Evolutionary conservation across 2,888 invertebrate species (phyloP).

Genomic region (Stictocephala bisonia): DNA sequence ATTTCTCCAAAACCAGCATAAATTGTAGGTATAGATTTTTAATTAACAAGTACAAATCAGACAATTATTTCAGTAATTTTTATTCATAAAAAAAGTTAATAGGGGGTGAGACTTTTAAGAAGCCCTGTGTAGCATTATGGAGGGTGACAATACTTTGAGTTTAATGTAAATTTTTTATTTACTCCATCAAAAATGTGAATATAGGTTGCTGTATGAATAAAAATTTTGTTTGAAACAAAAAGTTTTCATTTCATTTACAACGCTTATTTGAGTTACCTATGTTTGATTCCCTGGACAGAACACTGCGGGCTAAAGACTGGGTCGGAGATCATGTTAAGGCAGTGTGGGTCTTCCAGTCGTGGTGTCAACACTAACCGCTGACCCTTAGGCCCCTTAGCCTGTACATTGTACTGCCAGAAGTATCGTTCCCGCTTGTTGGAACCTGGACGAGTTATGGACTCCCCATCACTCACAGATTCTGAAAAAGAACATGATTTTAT

Average conservation of each 20-base stretch:
- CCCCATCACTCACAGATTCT: constrained; percentile 63
- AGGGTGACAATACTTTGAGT: no score
- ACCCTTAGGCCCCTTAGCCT: constrained; percentile 97
- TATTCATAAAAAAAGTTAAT: no score
- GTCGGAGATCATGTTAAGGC: constrained; percentile 90
- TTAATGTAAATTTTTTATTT: no score
- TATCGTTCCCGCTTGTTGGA: constrained; percentile 80
- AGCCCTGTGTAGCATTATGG: no score
- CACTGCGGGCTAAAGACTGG: constrained; percentile 96
- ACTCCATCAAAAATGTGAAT: constrained; percentile 19
- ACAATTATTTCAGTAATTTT: no score
- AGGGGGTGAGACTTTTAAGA: no score
- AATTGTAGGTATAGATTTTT: no score
- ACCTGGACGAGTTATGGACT: constrained; percentile 50
- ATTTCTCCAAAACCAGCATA: no score
- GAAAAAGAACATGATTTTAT: no score
- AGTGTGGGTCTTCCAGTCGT: constrained; percentile 91
- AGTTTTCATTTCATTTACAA: constrained; percentile 28
- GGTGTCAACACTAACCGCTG: constrained; percentile 87
- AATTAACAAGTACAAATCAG: no score
- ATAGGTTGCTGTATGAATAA: constrained; percentile 16
- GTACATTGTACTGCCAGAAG: constrained; percentile 99
- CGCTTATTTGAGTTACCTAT: constrained; percentile 80
- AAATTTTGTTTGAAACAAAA: constrained; percentile 40
- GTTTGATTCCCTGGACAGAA: constrained; percentile 89